Percentiles rank a stretch among this genome's conserved stretches.
Conservation (phyloP, 2,888 invertebrate species). For the Matsumyia berberina region DNA sequence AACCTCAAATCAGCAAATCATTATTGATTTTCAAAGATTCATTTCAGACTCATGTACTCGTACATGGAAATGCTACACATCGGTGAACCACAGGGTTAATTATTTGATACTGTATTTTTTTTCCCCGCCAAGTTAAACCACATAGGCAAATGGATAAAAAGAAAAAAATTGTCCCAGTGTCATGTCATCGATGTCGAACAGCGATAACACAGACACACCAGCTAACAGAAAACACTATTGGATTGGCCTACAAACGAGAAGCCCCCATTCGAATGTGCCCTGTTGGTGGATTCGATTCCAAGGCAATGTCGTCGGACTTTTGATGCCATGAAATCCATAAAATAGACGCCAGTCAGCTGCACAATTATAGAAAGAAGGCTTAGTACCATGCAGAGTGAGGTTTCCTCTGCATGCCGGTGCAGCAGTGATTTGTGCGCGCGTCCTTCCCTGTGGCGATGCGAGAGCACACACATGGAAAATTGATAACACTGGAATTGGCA, state of each 20-base stretch:
- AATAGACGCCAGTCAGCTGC: conserved; percentile 51
- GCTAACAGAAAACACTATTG: conserved; percentile 25
- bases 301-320: conserved; percentile 58
- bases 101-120: conserved; percentile 31
- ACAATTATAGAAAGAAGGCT: conserved; percentile 36
- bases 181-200: conserved; percentile 44
- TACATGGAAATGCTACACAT: conserved; percentile 13
- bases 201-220: too few relatives aligned
- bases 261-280: neutral
- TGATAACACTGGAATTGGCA: conserved; percentile 60
- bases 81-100: conserved; percentile 52
- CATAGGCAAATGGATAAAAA: neutral
- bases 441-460: conserved; percentile 45
- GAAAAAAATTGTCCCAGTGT: conserved; percentile 22
- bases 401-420: neutral
- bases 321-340: conserved; percentile 50
- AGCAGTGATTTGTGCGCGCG: conserved; percentile 44
- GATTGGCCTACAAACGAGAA: conserved; percentile 57
- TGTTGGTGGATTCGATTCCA: conserved; percentile 19
- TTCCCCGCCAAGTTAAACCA: conserved; percentile 14
- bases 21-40: conserved; percentile 41
- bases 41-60: conserved; percentile 22
- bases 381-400: conserved; percentile 3
- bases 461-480: conserved; percentile 3
- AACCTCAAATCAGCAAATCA: conserved; percentile 62